phyloP scores from a whole-genome alignment of 2,113 vertebrate species.

The Rhinolophus sinicus region DNA sequence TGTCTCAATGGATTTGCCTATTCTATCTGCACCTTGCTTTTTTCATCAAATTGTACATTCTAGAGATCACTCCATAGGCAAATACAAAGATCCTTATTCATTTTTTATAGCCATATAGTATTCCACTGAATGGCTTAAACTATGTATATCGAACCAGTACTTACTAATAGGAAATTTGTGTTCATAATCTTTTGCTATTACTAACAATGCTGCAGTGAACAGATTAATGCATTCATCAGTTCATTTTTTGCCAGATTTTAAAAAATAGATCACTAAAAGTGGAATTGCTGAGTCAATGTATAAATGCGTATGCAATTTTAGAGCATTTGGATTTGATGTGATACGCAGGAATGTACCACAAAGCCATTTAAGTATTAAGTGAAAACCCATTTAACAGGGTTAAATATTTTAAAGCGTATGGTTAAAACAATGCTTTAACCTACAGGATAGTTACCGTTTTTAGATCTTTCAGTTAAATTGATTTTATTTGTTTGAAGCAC shows the following conservation, averaged over 20 bases:
- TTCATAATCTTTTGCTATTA: background rate
- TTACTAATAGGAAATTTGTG: background rate
- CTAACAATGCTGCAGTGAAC: background rate
- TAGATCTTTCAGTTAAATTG: conserved; percentile 14
- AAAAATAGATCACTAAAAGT: conserved; percentile 33
- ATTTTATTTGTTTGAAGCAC: conserved; percentile 41
- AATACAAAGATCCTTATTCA: background rate
- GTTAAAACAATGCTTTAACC: conserved; percentile 23
- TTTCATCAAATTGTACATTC: background rate
- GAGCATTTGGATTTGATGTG: conserved; percentile 17
- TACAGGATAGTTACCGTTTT: conserved; percentile 19
- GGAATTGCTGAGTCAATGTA: background rate
- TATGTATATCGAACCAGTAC: background rate
- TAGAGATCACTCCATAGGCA: background rate
- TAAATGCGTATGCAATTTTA: conserved; percentile 2
- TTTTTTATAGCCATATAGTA: conserved; percentile 2
- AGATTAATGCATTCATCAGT: background rate
- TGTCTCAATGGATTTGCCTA: background rate
- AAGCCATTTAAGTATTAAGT: background rate
- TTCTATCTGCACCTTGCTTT: background rate
- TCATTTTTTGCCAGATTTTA: background rate
- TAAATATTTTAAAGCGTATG: conserved; percentile 20
- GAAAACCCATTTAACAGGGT: background rate
- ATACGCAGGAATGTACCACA: background rate
- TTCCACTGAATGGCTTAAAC: background rate